Base-by-base conservation (phyloP, 2,113 vertebrate genomes). In the Lagopus leucura region DNA sequence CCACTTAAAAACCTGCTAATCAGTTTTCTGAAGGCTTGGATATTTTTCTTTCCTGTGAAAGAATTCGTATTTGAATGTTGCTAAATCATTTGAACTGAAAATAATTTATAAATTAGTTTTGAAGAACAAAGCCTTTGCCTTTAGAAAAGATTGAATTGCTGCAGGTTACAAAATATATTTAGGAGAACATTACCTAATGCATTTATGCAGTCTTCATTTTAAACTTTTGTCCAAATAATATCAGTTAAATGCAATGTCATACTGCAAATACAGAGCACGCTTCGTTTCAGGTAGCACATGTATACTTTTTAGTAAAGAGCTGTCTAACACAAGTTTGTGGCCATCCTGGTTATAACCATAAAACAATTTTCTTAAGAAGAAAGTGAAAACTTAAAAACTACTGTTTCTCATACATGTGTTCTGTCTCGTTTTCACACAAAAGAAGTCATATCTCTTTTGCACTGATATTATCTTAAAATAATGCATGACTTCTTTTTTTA, bases 31-130 rank as follows among this genome's bases (percentile, higher is more conserved):
- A 93, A 94, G 11, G 8, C 6, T 78, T 30, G 5, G 42, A 18
- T 74, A 38, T n/a, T 86, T 78, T 82, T 80, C 15, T 85, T 61
- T 15, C 42, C 40, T 57, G 11, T 30, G 43, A 92, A 88, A 8
- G 13, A 5, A 40, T 24, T 82, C 17, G 64, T 67, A 66, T 92
- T 83, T 79, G 43, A 86, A 94, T 75, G 69, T 34, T 78, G 70
- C 42, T 52, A 84, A 88, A 78, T 79, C 61, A 86, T 50, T 61
- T 83, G 64, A 84, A 82, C 25, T 40, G 45, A 95, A 89, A 88
- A 84, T 17, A 5, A 92, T 69, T 88, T 91, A 76, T 55, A 84
- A 77, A 91, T 88, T 80, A 32, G 13, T 74, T 92, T 80, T 86
- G 12, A 36, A 77, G 65, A 90, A 60, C 42, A 78, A 88, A 91